A percentile compares a stretch with the other conserved stretches of the same genome.
Evolutionary conservation across 2,888 invertebrate genomes (phyloP).

Genomic region (Unio delphinus): DNA sequence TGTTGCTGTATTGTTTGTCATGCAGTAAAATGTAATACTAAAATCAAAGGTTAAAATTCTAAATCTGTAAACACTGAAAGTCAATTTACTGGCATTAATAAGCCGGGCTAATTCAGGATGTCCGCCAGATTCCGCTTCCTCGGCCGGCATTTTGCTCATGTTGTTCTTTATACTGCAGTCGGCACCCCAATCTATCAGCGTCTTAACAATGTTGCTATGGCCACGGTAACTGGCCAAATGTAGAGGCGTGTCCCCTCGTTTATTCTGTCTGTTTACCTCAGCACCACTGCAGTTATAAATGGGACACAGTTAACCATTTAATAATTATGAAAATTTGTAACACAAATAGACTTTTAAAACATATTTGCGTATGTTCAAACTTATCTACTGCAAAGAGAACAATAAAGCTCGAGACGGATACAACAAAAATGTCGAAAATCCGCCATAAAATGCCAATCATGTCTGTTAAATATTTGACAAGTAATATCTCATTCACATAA

Average conservation of each 20-base stretch:
- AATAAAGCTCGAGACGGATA: not conserved
- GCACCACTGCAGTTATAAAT: conserved; percentile 36
- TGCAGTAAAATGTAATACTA: not conserved
- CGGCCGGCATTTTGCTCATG: conserved; percentile 45
- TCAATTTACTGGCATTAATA: too few species aligned
- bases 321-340: not conserved
- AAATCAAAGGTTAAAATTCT: not conserved
- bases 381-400: not conserved
- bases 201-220: conserved; percentile 37
- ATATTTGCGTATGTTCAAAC: not conserved
- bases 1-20: not conserved
- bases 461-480: too few species aligned
- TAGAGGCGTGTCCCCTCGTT: conserved; percentile 53
- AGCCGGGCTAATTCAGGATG: conserved; percentile 26
- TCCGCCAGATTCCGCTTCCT: conserved; percentile 48
- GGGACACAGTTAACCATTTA: not conserved
- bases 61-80: too few species aligned
- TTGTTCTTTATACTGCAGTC: conserved; percentile 44
- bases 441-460: too few species aligned
- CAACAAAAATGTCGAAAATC: too few species aligned
- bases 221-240: conserved; percentile 55
- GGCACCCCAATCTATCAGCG: conserved; percentile 33
- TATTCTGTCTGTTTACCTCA: conserved; percentile 44
- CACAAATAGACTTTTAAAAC: not conserved
- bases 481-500: too few species aligned